These are phyloP conservation scores for Dreissena polymorpha DNA, from an alignment of 1,140 invertebrate species.

Conservation along the genomic window DNA sequence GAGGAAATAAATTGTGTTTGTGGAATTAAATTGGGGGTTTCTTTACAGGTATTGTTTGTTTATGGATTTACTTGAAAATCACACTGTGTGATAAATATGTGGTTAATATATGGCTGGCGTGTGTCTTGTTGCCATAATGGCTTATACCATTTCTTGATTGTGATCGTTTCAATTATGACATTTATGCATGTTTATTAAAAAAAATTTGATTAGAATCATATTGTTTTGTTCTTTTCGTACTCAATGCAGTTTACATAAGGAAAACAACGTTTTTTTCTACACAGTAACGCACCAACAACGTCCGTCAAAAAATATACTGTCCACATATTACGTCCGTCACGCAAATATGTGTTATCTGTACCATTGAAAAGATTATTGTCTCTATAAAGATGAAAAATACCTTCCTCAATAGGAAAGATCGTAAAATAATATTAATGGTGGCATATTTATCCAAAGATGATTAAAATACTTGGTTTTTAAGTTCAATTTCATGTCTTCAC, in stretches of 20 bases:
- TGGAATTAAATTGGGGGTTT: too few species aligned
- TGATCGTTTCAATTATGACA: neutral
- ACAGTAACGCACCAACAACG: neutral
- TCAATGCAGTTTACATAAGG: neutral
- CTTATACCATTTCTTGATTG: neutral
- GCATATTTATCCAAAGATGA: neutral
- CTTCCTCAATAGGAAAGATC: neutral
- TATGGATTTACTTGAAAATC: too few species aligned
- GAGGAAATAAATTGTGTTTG: too few species aligned
- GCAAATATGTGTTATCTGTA: too few species aligned
- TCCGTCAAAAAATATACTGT: neutral
- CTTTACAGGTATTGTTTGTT: too few species aligned
- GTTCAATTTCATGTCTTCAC: neutral
- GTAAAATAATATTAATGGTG: neutral
- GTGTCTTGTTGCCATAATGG: too few species aligned
- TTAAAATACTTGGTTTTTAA: neutral
- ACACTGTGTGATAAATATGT: too few species aligned
- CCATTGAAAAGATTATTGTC: neutral
- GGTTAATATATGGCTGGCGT: too few species aligned
- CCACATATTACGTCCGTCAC: neutral
- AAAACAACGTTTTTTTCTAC: neutral
- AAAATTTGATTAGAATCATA: neutral
- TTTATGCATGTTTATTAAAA: neutral
- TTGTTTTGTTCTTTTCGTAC: neutral
- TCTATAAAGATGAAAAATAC: neutral